Evolutionary conservation across 1,140 invertebrate species (phyloP), one percentile per base, ranked within the genome.

Genomic region (Papilio xuthus): DNA sequence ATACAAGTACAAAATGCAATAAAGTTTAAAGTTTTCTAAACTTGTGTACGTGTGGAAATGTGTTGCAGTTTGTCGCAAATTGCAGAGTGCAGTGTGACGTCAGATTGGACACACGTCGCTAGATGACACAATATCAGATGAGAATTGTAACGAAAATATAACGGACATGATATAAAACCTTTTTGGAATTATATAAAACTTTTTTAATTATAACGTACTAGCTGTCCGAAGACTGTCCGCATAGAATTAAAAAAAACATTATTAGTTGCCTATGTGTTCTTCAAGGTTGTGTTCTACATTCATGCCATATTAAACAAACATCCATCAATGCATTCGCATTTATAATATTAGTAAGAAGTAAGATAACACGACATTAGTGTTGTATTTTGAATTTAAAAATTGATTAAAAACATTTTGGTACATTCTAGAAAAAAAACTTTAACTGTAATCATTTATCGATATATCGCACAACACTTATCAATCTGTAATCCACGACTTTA

Each of bases 61-160:
- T 53, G 50, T 20, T 53, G 50, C 50, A 28, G 56, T 60, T 60
- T 60, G 23, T 26, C 23, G 56, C 53, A 23, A 4, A 20, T 60
- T 4, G 23, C 53, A 12, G 53, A 23, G 53, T 26, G 53, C 53
- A 60, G 23, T 60, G 56, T 60, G 56, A 23, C 56, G 56, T 60
- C 56, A 26, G 2, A 26, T 60, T 60, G 56, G 56, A 60, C 20
- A 23, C 23, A 60, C 23, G 56, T 60, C n/a, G n/a, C 8, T 37
- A 37, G 50, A 1, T 56, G 53, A 26, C 56, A 60, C 56, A 60
- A 60, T 60, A 28, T 26, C 23, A 56, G 56, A 60, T 60, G 56
- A 67, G 60, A 67, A 67, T 67, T 67, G 4, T 28, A 67, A 12
- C 60, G 60, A 67, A 67, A 67, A 67, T 67, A 67, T 28, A 67